Evolutionary conservation across 1,140 invertebrate genomes (phyloP).

Genomic region (Asbolus verrucosus): DNA sequence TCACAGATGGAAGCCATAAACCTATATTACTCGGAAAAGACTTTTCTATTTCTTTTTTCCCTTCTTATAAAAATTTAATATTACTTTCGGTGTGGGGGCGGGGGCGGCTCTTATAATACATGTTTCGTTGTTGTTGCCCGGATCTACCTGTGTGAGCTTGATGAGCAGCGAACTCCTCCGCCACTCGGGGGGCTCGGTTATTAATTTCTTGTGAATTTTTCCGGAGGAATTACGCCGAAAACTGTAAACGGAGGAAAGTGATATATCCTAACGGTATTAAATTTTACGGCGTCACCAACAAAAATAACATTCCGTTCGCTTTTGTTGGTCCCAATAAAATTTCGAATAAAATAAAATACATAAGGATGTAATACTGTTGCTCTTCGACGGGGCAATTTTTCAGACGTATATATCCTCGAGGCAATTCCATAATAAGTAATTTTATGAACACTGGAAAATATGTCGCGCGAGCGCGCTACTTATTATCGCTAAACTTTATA

Average conservation of each 20-base stretch:
- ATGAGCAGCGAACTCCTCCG: too few relatives aligned
- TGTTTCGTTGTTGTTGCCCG: not conserved
- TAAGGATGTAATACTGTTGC: conserved; percentile 5
- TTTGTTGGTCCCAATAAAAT: conserved; percentile 37
- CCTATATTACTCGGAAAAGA: conserved; percentile 65
- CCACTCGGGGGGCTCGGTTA: too few relatives aligned
- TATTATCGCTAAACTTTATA: conserved; percentile 47
- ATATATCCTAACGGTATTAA: conserved; percentile 39
- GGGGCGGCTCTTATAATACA: conserved; percentile 12
- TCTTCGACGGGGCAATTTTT: conserved; percentile 31
- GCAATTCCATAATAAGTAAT: conserved; percentile 46
- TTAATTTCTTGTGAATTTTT: conserved; percentile 6
- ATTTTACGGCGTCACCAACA: conserved; percentile 11
- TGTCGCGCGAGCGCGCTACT: conserved; percentile 32
- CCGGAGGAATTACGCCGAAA: too few relatives aligned
- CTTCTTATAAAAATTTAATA: conserved; percentile 66
- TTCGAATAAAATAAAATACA: conserved; percentile 41
- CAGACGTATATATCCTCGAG: conserved; percentile 1
- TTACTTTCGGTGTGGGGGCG: conserved; percentile 57
- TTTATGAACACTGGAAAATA: conserved; percentile 45
- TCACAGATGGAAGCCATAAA: conserved; percentile 66
- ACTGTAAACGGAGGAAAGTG: too few relatives aligned
- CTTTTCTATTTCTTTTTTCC: conserved; percentile 65
- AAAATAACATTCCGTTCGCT: conserved; percentile 21
- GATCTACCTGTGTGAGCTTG: too few relatives aligned